Percentiles rank a stretch among this genome's conserved stretches.
phyloP scores from a whole-genome alignment of 2,888 invertebrate genomes.

The Dasypolia templi region DNA sequence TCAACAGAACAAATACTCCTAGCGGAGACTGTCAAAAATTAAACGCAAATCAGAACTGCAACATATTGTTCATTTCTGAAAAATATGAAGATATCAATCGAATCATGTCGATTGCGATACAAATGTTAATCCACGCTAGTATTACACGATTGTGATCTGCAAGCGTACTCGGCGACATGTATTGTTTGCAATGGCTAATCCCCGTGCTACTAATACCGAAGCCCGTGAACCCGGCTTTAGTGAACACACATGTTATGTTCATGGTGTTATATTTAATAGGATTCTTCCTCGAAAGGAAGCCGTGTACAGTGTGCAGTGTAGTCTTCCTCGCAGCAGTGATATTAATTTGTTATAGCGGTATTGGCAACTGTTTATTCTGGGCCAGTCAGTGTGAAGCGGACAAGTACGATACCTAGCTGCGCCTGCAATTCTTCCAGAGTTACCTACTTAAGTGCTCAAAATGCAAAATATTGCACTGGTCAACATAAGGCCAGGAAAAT shows the following conservation, averaged over 20 bases:
- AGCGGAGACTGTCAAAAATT: conserved; percentile 69
- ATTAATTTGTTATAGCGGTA: conserved; percentile 98
- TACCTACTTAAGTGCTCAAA: conserved; percentile 80
- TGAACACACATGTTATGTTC: conserved; percentile 99
- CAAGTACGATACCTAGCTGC: conserved; percentile 88
- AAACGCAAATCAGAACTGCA: conserved; percentile 69
- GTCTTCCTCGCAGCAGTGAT: conserved; percentile 98
- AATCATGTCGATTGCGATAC: conserved; percentile 82
- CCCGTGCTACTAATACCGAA: conserved; percentile 99
- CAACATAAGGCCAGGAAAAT: conserved; percentile 67
- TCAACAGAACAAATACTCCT: no score
- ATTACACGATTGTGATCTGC: conserved; percentile 68
- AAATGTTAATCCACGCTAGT: conserved; percentile 68
- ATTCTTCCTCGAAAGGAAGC: conserved; percentile 98
- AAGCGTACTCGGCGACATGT: conserved; percentile 91
- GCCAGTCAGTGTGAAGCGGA: conserved; percentile 94
- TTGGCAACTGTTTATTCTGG: conserved; percentile 98
- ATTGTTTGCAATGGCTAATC: conserved; percentile 99
- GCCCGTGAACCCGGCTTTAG: conserved; percentile 98
- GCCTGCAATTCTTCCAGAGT: conserved; percentile 72
- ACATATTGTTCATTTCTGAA: conserved; percentile 58
- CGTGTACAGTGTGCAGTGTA: conserved; percentile 99
- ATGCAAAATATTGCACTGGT: conserved; percentile 78
- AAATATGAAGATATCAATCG: conserved; percentile 72
- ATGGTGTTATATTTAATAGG: conserved; percentile 98